Conservation (phyloP, 2,797 vertebrate species). For the Benthosema pterotum region DNA sequence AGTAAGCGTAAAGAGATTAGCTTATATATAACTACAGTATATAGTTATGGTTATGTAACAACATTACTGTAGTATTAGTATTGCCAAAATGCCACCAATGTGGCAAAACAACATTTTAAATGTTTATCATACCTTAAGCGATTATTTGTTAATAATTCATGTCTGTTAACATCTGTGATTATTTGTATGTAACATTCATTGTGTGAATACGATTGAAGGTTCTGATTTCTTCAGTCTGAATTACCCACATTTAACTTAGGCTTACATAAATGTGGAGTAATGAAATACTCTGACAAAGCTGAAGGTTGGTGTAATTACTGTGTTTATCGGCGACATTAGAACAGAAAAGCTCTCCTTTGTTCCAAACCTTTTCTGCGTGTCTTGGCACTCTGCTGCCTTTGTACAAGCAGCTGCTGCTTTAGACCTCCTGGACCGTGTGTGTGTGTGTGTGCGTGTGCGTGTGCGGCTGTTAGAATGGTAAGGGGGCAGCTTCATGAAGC, state of each 20-base stretch:
- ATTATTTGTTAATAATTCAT: no score
- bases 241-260: conserved; percentile 1
- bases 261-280: not conserved
- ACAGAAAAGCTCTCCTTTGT: conserved; percentile 16
- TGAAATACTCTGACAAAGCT: conserved; percentile 1
- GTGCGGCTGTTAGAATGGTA: conserved; percentile 19
- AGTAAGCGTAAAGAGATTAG: not conserved
- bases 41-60: no score
- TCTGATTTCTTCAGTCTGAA: not conserved
- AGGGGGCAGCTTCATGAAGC: no score
- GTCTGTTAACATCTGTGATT: no score
- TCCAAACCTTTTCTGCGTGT: conserved; percentile 10
- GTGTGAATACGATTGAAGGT: no score
- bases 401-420: conserved; percentile 24
- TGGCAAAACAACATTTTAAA: no score
- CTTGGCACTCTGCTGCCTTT: conserved; percentile 28
- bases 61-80: no score
- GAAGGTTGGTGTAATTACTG: conserved; percentile 10
- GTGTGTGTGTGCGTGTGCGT: conserved; percentile 5
- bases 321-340: not conserved
- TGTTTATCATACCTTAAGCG: no score
- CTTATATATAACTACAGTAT: no score
- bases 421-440: conserved; percentile 1
- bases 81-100: no score
- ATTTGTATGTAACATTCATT: no score